Percentiles rank a stretch among this genome's conserved stretches.
Evolutionary conservation across 2,888 invertebrate genomes (phyloP).

Genomic region (Pristionchus mayeri): DNA sequence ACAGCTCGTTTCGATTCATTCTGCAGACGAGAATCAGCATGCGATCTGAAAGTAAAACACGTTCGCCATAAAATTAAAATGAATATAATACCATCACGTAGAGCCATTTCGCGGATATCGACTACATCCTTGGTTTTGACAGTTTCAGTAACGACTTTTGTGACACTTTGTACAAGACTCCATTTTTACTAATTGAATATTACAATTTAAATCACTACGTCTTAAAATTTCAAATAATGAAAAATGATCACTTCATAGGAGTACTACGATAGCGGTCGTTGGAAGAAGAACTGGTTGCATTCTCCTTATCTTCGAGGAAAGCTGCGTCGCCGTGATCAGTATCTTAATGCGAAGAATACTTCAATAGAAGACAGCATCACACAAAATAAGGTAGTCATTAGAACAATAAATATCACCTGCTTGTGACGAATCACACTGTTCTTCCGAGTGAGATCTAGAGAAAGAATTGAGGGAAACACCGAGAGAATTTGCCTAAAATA

Average conservation of each 20-base stretch:
- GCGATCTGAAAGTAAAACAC: not conserved
- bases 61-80: not conserved
- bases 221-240: too few species aligned
- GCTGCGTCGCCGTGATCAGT: not conserved
- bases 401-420: not conserved
- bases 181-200: too few species aligned
- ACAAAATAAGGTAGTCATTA: too few species aligned
- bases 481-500: not conserved
- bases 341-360: too few species aligned
- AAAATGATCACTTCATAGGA: not conserved
- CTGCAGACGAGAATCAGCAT: not conserved
- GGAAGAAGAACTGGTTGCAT: not conserved
- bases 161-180: too few species aligned
- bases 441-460: not conserved
- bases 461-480: not conserved
- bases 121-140: too few species aligned
- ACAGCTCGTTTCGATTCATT: constrained; percentile 1
- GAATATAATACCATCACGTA: not conserved
- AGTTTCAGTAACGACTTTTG: too few species aligned
- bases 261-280: not conserved
- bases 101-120: not conserved
- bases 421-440: not conserved
- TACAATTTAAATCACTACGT: too few species aligned
- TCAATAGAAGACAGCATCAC: too few species aligned
- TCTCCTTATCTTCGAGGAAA: constrained; percentile 34